Conservation (phyloP, 1,140 invertebrate species). For the Brachionus rotundiformis region DNA sequence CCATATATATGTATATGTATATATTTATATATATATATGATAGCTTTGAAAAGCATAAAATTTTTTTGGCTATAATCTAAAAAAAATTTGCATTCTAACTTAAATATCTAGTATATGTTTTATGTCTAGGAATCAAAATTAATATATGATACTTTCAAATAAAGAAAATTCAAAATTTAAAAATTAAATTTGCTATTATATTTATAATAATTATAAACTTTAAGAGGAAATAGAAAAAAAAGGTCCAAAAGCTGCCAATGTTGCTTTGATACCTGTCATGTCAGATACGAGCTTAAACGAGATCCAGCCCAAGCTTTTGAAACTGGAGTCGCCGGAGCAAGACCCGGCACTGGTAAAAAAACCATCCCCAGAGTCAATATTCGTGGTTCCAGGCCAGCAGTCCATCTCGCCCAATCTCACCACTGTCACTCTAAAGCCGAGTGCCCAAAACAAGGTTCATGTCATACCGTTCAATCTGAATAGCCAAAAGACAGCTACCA, state of each 20-base stretch:
- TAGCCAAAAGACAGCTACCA: neutral
- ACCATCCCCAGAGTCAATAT: constrained; percentile 7
- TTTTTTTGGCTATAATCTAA: constrained; percentile 9
- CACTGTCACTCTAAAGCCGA: constrained; percentile 9
- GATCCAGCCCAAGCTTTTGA: neutral
- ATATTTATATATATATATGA: no score
- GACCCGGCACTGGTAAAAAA: neutral
- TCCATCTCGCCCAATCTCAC: neutral
- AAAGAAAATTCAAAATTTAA: constrained; percentile 11
- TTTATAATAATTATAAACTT: no score
- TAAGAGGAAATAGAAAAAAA: constrained; percentile 4
- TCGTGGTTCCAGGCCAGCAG: neutral
- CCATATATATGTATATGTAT: no score
- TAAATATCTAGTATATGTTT: constrained; percentile 23
- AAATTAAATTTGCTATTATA: no score
- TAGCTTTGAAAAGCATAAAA: neutral
- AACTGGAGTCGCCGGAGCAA: neutral
- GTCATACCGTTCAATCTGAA: constrained; percentile 4
- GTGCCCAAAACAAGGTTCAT: neutral
- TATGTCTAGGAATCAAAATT: constrained; percentile 33
- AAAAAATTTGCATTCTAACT: constrained; percentile 38
- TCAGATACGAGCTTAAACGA: constrained; percentile 40
- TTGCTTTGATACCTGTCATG: constrained; percentile 6
- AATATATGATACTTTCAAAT: constrained; percentile 34
- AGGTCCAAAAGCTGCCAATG: neutral